phyloP scores from a whole-genome alignment of 2,113 vertebrate species.

The Silurus glanis region DNA sequence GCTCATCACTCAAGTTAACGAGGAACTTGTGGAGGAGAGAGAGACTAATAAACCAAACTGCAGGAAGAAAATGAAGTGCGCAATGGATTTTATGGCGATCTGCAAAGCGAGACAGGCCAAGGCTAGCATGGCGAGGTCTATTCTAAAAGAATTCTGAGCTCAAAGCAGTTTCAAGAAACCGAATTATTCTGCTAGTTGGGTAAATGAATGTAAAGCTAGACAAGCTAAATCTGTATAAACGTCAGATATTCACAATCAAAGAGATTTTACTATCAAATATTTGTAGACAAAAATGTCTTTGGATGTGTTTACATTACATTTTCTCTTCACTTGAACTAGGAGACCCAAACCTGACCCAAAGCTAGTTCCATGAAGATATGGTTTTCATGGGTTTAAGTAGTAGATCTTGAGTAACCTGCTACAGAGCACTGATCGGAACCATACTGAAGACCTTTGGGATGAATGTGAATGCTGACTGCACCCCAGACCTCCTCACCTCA shows the following conservation, averaged over 20 bases:
- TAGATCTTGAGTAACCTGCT: too few relatives aligned
- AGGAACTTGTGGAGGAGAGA: slow-evolving; percentile 41
- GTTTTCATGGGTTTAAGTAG: too few relatives aligned
- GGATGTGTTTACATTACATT: too few relatives aligned
- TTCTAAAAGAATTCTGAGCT: not conserved
- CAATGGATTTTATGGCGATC: not conserved
- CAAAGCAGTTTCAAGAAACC: not conserved
- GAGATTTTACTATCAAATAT: too few relatives aligned
- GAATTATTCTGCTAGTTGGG: not conserved
- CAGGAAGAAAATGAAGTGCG: slow-evolving; percentile 18
- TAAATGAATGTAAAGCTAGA: not conserved
- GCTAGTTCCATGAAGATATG: too few relatives aligned
- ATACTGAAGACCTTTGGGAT: too few relatives aligned
- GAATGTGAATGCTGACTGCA: too few relatives aligned
- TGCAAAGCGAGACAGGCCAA: not conserved
- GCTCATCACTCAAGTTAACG: slow-evolving; percentile 65
- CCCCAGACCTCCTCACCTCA: too few relatives aligned
- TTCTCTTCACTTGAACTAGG: too few relatives aligned
- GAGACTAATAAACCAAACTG: slow-evolving; percentile 16
- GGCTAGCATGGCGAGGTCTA: not conserved
- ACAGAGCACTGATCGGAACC: too few relatives aligned
- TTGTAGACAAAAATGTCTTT: too few relatives aligned
- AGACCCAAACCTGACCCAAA: too few relatives aligned
- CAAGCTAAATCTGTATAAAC: not conserved
- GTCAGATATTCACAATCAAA: not conserved